A percentile compares a stretch with the other conserved stretches of the same genome.
Evolutionary conservation across 2,797 vertebrate species (phyloP).

Genomic region (Phalloptychus januarius): DNA sequence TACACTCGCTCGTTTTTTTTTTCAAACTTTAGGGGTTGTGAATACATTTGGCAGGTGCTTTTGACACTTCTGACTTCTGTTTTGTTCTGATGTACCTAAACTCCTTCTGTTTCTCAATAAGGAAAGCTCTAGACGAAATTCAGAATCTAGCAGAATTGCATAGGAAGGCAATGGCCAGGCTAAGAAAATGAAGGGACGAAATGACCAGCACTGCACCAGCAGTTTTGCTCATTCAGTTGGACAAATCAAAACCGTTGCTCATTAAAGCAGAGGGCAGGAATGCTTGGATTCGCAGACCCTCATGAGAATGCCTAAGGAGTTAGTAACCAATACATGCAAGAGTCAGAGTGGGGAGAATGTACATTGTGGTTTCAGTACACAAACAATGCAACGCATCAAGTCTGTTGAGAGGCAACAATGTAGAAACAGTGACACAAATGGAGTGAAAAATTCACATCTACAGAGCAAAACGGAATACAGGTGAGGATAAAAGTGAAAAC

Average conservation of each 20-base stretch:
- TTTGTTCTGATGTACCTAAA: neutral
- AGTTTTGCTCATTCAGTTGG: slow-evolving; percentile 28
- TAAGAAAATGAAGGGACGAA: neutral
- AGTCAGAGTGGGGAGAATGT: slow-evolving; percentile 52
- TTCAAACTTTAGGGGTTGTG: neutral
- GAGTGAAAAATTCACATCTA: slow-evolving; percentile 4
- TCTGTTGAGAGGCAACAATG: neutral
- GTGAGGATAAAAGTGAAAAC: slow-evolving; percentile 12
- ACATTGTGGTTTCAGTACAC: slow-evolving; percentile 44
- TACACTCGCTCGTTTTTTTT: neutral
- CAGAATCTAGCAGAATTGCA: too few relatives aligned
- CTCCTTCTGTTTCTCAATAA: too few relatives aligned
- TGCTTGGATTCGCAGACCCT: slow-evolving; percentile 47
- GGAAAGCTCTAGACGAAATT: too few relatives aligned
- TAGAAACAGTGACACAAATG: neutral
- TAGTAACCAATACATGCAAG: slow-evolving; percentile 54
- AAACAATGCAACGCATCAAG: neutral
- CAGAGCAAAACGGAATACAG: neutral
- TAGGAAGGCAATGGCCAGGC: too few relatives aligned
- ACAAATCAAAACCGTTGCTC: slow-evolving; percentile 3
- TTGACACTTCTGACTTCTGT: neutral
- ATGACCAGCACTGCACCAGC: neutral
- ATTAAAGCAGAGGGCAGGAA: slow-evolving; percentile 27
- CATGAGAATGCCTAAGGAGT: slow-evolving; percentile 49
- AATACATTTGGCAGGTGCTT: neutral